Percentiles rank a stretch among this genome's conserved stretches.
These are phyloP conservation scores for Balaeniceps rex DNA, from an alignment of 2,113 vertebrate genomes.

Conservation along the genomic window DNA sequence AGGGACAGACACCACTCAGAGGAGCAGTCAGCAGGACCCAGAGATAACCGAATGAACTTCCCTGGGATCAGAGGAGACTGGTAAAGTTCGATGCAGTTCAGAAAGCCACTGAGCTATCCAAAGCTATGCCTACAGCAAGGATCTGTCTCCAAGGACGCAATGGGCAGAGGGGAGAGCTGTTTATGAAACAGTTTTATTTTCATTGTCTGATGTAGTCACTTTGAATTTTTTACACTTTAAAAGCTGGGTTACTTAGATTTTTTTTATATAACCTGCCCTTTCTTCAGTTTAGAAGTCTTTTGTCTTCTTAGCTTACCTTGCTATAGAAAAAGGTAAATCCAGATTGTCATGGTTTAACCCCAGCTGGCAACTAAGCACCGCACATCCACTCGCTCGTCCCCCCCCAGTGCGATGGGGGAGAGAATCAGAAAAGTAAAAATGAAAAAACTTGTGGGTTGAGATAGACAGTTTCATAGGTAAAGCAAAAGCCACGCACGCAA, in stretches of 20 bases:
- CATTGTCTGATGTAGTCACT: background rate
- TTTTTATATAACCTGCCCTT: background rate
- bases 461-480: no score
- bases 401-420: no score
- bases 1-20: background rate
- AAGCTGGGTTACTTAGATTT: background rate
- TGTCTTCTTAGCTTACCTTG: background rate
- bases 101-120: background rate
- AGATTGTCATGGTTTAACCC: no score
- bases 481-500: no score
- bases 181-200: background rate
- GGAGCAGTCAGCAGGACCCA: background rate
- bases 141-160: background rate
- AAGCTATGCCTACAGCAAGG: background rate
- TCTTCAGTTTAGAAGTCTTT: background rate
- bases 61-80: background rate
- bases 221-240: background rate
- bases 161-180: background rate
- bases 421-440: no score
- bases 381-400: no score
- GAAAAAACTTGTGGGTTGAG: no score
- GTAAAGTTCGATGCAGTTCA: background rate
- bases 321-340: background rate
- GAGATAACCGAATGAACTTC: background rate
- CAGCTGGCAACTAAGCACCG: no score